Percentiles rank a stretch among this genome's conserved stretches.
Conservation (phyloP, 2,797 vertebrate species). For the Argya squamiceps region DNA sequence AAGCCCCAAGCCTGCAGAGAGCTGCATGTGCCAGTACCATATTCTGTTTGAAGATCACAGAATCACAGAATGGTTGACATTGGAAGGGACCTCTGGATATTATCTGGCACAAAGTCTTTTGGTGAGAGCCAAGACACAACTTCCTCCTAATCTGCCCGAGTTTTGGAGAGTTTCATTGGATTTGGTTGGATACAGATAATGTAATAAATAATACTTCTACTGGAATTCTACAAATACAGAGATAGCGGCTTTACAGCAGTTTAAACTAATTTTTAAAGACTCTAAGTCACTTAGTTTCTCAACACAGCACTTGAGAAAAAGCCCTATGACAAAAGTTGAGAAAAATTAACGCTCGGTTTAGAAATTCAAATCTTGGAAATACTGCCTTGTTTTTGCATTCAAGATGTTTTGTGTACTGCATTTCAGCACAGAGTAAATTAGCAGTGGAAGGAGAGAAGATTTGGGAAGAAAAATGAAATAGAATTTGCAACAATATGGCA, state of each 20-base stretch:
- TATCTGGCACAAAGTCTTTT: not conserved
- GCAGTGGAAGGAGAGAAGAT: not conserved
- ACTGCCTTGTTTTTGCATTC: not conserved
- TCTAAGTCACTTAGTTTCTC: not conserved
- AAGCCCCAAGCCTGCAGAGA: not conserved
- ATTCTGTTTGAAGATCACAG: not conserved
- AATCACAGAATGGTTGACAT: not conserved
- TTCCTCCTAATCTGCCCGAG: not conserved
- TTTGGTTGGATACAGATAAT: not conserved
- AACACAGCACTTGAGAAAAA: not conserved
- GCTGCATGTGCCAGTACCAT: not conserved
- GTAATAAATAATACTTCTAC: not conserved
- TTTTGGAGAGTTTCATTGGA: not conserved
- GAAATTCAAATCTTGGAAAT: not conserved
- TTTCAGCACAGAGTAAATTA: not conserved
- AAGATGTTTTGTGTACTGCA: not conserved
- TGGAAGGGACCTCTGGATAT: not conserved
- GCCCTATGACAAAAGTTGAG: not conserved
- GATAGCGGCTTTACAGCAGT: not conserved
- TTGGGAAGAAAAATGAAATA: not conserved
- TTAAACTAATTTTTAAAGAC: not conserved
- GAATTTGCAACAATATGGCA: not conserved
- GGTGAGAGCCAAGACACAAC: not conserved
- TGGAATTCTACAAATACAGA: not conserved
- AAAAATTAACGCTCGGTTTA: not conserved